Evolutionary conservation across 2,888 invertebrate species (phyloP).

Genomic region (Pollenia amentaria): DNA sequence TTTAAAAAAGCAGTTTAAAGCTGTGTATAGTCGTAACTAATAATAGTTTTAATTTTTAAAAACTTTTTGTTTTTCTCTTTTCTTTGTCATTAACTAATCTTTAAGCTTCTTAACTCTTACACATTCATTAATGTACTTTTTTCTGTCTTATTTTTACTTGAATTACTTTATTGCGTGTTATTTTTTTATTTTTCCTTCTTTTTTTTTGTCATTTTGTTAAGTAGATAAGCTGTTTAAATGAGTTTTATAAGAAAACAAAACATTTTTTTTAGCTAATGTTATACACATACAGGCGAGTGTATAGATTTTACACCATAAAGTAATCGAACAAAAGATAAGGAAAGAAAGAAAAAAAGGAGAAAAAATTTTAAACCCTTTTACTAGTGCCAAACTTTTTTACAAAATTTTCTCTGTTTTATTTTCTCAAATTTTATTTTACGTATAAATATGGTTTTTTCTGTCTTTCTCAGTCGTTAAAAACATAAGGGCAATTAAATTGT

Average conservation of each 20-base stretch:
- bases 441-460: slow-evolving; percentile 39
- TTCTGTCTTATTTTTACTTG: neutral
- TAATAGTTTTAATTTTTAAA: slow-evolving; percentile 56
- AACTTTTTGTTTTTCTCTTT: slow-evolving; percentile 14
- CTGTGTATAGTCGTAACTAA: slow-evolving; percentile 14
- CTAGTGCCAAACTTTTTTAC: neutral
- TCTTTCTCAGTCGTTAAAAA: slow-evolving; percentile 66
- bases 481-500: slow-evolving; percentile 72
- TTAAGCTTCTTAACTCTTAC: slow-evolving; percentile 49
- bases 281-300: neutral
- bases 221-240: slow-evolving; percentile 67
- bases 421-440: slow-evolving; percentile 23
- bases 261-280: neutral
- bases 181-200: slow-evolving; percentile 1
- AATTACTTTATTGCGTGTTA: slow-evolving; percentile 9
- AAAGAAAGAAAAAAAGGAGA: neutral
- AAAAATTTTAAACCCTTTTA: slow-evolving; percentile 28
- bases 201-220: slow-evolving; percentile 25
- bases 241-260: slow-evolving; percentile 62
- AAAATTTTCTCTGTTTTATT: neutral
- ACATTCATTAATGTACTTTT: slow-evolving; percentile 28
- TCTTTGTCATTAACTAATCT: slow-evolving; percentile 38
- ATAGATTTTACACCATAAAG: slow-evolving; percentile 43
- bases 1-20: neutral
- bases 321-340: slow-evolving; percentile 1